A percentile compares a stretch with the other conserved stretches of the same genome.
phyloP scores from a whole-genome alignment of 1,140 invertebrate genomes.

The Cephus cinctus region DNA sequence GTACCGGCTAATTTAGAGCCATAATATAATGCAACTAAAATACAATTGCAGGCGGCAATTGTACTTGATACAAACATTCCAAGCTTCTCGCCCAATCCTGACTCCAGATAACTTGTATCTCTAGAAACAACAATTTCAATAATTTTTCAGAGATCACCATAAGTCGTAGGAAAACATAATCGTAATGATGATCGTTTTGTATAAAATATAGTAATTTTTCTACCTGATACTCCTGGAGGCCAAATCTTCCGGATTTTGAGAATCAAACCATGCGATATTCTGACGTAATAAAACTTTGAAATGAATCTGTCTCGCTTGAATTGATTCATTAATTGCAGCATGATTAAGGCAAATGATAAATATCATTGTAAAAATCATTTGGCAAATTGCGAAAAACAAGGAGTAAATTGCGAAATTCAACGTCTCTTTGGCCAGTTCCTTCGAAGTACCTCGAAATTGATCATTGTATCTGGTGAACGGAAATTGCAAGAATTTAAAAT shows the following conservation, averaged over 20 bases:
- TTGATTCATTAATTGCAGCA: neutral
- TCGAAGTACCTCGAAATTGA: neutral
- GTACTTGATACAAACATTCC: constrained; percentile 1
- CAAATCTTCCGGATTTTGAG: constrained; percentile 8
- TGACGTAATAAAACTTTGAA: constrained; percentile 7
- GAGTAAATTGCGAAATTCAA: constrained; percentile 6
- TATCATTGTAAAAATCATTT: constrained; percentile 4
- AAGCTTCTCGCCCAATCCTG: constrained; percentile 3
- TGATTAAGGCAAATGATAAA: constrained; percentile 5
- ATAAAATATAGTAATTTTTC: too few species aligned
- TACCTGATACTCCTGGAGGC: constrained; percentile 8
- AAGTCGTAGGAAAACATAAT: too few species aligned
- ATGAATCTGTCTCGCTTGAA: constrained; percentile 4
- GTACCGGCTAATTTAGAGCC: constrained; percentile 5
- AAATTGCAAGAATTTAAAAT: too few species aligned
- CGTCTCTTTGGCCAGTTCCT: constrained; percentile 1
- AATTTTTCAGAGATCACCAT: too few species aligned
- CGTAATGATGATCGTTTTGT: too few species aligned
- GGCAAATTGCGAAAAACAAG: neutral
- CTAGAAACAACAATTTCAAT: neutral
- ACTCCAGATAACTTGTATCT: neutral
- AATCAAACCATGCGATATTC: constrained; percentile 8
- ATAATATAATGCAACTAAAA: constrained; percentile 2
- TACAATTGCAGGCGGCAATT: neutral
- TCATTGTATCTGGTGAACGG: too few species aligned